Evolutionary conservation across 2,797 vertebrate genomes (phyloP), one percentile per base, ranked within the genome.

Genomic region (Borostomias antarcticus): DNA sequence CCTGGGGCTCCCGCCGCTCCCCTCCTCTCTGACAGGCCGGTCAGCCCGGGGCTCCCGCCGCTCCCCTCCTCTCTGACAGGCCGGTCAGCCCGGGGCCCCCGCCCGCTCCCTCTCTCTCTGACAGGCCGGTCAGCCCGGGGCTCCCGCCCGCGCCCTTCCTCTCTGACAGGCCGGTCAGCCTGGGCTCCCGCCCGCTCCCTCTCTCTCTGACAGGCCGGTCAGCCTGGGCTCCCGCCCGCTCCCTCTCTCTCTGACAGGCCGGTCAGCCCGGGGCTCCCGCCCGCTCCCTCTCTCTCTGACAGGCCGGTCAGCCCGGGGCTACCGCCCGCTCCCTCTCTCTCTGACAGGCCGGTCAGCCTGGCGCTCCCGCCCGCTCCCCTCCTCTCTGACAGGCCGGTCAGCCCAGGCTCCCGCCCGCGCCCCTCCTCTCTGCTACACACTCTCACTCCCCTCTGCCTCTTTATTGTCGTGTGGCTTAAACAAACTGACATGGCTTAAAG

Each of bases 401-500:
- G 4, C 13, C 25, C 21, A 8, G 4, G n/a, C n/a, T n/a, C n/a
- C n/a, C n/a, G n/a, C n/a, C 15, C 43, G 6, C 43, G 5, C 21
- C 2, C 17, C 23, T 23, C 25, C 25, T 29, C 9, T 13, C 51
- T 26, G 13, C 17, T 25, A 54, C 26, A 26, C 30, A 68, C 68
- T 52, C n/a, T n/a, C n/a, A n/a, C n/a, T n/a, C n/a, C n/a, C n/a
- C n/a, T n/a, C n/a, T n/a, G n/a, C n/a, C n/a, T 21, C 28, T 43
- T 61, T 40, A 68, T 37, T 72, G 77, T 62, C 62, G 57, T 35
- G 64, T 66, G 63, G 57, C 62, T 61, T 54, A 78, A 80, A 70
- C 68, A 70, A 79, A 70, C 58, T 23, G 64, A 40, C 62, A 60
- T 32, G 45, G 28, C 69, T 74, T 72, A 76, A 72, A 70, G 64